These are phyloP conservation scores for Phalera bucephala DNA, from an alignment of 2,888 invertebrate species.

Conservation along the genomic window DNA sequence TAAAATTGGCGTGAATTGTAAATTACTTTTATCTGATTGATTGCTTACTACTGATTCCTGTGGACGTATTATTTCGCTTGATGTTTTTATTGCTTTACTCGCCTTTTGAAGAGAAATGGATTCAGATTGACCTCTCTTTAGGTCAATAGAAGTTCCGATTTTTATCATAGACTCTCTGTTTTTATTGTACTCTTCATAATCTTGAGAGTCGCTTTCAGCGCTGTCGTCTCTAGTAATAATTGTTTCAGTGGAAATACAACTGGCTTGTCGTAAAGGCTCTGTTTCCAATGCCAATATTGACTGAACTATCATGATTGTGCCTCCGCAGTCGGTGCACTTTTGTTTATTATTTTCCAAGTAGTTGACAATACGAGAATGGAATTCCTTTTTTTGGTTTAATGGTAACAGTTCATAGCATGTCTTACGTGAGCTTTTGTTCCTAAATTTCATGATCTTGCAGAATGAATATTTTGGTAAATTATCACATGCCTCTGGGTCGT, in stretches of 20 bases:
- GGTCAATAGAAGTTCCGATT: constrained; percentile 1
- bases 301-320: constrained; percentile 59
- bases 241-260: constrained; percentile 1
- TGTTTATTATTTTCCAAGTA: constrained; percentile 75
- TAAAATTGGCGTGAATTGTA: constrained; percentile 48
- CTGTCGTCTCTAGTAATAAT: constrained; percentile 2
- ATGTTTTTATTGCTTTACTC: constrained; percentile 8
- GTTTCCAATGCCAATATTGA: constrained; percentile 38
- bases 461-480: constrained; percentile 79
- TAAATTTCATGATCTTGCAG: constrained; percentile 83
- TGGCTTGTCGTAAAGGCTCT: constrained; percentile 6
- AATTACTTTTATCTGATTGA: constrained; percentile 16
- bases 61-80: constrained; percentile 15
- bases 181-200: background rate
- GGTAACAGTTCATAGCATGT: constrained; percentile 81
- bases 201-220: constrained; percentile 8
- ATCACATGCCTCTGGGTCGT: constrained; percentile 50
- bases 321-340: constrained; percentile 78
- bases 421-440: constrained; percentile 71
- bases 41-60: constrained; percentile 4
- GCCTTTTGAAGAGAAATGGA: constrained; percentile 3
- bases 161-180: constrained; percentile 8
- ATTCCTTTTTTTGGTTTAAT: constrained; percentile 79
- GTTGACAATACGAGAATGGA: constrained; percentile 77
- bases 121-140: constrained; percentile 15